Base-by-base conservation (phyloP, 2,113 vertebrate species). In the Geothlypis trichas region DNA sequence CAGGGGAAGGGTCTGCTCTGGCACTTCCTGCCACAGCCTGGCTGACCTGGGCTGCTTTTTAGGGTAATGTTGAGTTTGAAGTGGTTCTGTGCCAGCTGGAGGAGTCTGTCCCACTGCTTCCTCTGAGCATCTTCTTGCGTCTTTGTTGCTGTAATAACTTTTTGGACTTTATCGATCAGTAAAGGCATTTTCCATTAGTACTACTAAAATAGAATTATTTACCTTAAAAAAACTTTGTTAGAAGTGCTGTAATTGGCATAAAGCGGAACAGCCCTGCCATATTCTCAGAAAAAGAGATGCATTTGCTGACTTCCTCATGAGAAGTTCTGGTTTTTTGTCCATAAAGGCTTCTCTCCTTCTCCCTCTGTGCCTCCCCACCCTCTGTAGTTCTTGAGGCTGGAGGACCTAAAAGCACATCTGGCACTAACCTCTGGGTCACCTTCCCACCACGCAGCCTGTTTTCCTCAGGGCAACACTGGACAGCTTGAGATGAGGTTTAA, bases 401-500 rank as follows among this genome's bases (percentile, higher is more conserved):
- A 90, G 94, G 71, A 41, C 72, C 90, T 52, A 33, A 92, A 72
- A 96, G 95, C 90, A 59, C 79, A 3, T 23, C 77, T 90, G 96
- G 94, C 92, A 62, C 95, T 96, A 95, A 97, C 97, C 98, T 97
- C 95, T 90, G 61, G 3, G 63, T 98, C 97, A 98, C 96, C 98
- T 97, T 97, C 94, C 76, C 9, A 66, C 91, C 97, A 85, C 51
- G 66, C 96, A 96, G 90, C 91, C 76, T 61, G 16, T 73, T 95
- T 67, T 93, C 93, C 91, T 96, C 96, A 93, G 91, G 96, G 95
- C 95, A 90, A 96, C 39, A 39, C 97, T 81, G 97, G 96, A 86
- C 81, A 90, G 95, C 95, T 97, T 95, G 95, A 97, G 97, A 97
- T 94, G 87, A 95, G 96, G 95, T 98, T 98, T 98, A 96, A 97